A percentile compares a stretch with the other conserved stretches of the same genome.
Conservation (phyloP, 2,888 invertebrate species). For the Cataglyphis altisquamis region DNA sequence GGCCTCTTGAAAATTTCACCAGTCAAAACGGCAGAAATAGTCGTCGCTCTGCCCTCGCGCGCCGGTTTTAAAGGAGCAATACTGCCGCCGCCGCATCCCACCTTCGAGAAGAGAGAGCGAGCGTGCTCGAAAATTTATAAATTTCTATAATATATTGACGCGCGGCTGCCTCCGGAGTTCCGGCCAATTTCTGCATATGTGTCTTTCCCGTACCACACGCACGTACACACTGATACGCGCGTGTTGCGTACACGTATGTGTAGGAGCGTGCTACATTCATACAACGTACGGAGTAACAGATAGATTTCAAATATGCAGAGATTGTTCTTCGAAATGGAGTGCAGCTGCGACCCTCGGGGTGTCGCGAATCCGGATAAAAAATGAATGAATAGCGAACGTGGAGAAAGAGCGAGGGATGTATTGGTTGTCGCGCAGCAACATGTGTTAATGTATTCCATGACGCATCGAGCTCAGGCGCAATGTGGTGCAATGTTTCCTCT, state of each 20-base stretch:
- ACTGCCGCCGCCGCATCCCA: conserved; percentile 30
- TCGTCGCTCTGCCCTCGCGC: conserved; percentile 69
- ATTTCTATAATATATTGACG: conserved; percentile 81
- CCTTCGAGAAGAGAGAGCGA: conserved; percentile 47
- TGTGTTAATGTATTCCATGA: conserved; percentile 61
- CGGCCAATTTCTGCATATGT: conserved; percentile 65
- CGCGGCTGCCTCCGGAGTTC: conserved; percentile 49
- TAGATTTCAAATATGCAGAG: conserved; percentile 84
- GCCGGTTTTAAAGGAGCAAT: conserved; percentile 65
- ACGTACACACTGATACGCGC: not conserved
- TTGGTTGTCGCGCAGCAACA: conserved; percentile 65
- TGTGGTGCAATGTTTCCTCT: conserved; percentile 60
- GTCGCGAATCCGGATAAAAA: conserved; percentile 77
- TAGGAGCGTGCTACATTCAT: conserved; percentile 39
- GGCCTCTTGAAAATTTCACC: conserved; percentile 82
- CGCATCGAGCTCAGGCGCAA: conserved; percentile 54
- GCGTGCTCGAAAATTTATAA: conserved; percentile 80
- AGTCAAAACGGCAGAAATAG: conserved; percentile 81
- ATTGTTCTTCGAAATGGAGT: conserved; percentile 82
- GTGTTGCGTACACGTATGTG: conserved; percentile 15
- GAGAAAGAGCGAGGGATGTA: conserved; percentile 52
- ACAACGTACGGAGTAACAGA: conserved; percentile 67
- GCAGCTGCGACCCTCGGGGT: conserved; percentile 80
- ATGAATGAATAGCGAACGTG: conserved; percentile 70
- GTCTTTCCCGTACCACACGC: conserved; percentile 15